These are phyloP conservation scores for Oriolus oriolus DNA, from an alignment of 2,113 vertebrate genomes.

Conservation along the genomic window DNA sequence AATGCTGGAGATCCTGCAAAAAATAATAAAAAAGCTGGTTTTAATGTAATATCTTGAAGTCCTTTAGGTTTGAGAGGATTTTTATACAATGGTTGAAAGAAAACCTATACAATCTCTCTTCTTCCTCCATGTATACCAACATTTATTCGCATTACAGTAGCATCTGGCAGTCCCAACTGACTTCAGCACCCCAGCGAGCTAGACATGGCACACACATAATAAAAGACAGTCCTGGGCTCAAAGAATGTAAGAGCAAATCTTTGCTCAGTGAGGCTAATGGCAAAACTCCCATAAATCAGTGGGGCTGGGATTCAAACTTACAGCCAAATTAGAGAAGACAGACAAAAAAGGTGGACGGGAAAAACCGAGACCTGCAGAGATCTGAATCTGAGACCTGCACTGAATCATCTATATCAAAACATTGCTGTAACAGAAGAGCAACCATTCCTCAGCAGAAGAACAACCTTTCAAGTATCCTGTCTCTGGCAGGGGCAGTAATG, in stretches of 20 bases:
- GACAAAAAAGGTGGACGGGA: constrained; percentile 3
- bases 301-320: constrained; percentile 1
- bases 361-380: constrained; percentile 44
- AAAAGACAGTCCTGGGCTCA: constrained; percentile 24
- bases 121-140: background rate
- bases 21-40: constrained; percentile 1
- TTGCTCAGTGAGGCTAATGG: constrained; percentile 27
- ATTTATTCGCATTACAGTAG: constrained; percentile 43
- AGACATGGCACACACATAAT: constrained; percentile 14
- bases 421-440: constrained; percentile 27
- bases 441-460: constrained; percentile 38
- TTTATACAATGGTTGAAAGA: background rate
- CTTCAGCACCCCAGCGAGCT: constrained; percentile 49
- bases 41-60: constrained; percentile 1
- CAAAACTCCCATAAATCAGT: constrained; percentile 44
- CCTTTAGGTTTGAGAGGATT: background rate
- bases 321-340: constrained; percentile 32
- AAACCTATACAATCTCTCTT: background rate
- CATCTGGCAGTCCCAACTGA: constrained; percentile 53
- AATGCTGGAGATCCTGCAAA: background rate
- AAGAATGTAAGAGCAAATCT: constrained; percentile 31
- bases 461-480: constrained; percentile 46
- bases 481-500: constrained; percentile 17
- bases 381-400: constrained; percentile 37
- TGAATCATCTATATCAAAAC: constrained; percentile 49